Conservation (phyloP, 2,113 vertebrate genomes). For the Narcine bancroftii region DNA sequence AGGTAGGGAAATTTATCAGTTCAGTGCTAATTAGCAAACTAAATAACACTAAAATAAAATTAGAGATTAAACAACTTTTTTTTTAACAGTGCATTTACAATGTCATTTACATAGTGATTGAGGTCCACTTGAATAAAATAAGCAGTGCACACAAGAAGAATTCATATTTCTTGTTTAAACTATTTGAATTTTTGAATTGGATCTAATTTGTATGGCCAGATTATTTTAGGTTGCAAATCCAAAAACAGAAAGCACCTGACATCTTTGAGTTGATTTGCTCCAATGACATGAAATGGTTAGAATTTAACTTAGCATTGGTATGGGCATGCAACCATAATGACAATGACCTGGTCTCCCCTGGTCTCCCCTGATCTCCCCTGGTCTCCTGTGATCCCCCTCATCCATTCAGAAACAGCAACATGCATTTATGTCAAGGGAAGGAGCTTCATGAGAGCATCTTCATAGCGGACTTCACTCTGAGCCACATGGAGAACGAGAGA, state of each 20-base stretch:
- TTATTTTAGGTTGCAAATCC: background rate
- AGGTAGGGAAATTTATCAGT: background rate
- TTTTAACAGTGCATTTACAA: background rate
- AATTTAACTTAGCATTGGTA: background rate
- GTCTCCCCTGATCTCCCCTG: background rate
- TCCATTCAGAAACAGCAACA: background rate
- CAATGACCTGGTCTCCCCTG: background rate
- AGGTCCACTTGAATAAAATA: constrained; percentile 2
- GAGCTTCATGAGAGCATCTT: background rate
- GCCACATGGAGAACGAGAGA: background rate
- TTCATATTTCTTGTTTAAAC: background rate
- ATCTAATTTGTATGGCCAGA: background rate
- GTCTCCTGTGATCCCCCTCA: too few species aligned
- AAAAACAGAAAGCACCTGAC: background rate
- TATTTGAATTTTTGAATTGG: background rate
- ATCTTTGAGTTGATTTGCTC: background rate
- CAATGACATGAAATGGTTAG: background rate
- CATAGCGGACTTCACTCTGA: background rate
- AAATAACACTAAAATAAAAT: background rate
- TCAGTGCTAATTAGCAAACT: background rate
- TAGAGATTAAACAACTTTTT: background rate
- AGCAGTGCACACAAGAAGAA: background rate
- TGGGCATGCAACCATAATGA: background rate
- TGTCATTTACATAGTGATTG: background rate
- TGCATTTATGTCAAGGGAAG: too few species aligned